Percentiles rank a stretch among this genome's conserved stretches.
Evolutionary conservation across 2,888 invertebrate genomes (phyloP).

Genomic region (Bedellia somnulentella): DNA sequence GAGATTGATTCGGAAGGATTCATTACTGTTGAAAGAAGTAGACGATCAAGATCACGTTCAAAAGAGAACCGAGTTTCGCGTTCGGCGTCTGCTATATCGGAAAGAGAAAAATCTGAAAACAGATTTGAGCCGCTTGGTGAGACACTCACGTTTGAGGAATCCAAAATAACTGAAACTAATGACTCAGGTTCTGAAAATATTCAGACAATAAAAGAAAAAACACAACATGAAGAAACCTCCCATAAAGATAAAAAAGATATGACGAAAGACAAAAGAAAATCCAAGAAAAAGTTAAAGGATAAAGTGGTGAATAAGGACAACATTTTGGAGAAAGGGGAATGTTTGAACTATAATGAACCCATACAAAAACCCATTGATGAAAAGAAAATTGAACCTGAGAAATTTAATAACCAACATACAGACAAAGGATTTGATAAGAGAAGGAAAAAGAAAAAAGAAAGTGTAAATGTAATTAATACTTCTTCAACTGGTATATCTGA

Average conservation of each 20-base stretch:
- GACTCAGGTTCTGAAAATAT: slow-evolving; percentile 20
- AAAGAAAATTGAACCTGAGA: too few species aligned
- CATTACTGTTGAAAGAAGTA: slow-evolving; percentile 44
- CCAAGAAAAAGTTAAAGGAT: slow-evolving; percentile 11
- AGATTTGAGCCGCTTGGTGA: slow-evolving; percentile 29
- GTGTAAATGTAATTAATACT: too few species aligned
- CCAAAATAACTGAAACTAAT: slow-evolving; percentile 12
- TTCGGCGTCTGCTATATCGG: slow-evolving; percentile 20
- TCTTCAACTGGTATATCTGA: too few species aligned
- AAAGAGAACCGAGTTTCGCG: slow-evolving; percentile 33
- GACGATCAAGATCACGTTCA: slow-evolving; percentile 57
- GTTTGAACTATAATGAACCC: too few species aligned
- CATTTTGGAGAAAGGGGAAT: too few species aligned
- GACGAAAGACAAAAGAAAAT: slow-evolving; percentile 35
- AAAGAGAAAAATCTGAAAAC: slow-evolving; percentile 31
- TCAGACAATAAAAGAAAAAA: slow-evolving; percentile 16
- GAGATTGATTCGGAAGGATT: slow-evolving; percentile 46
- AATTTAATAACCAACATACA: too few species aligned
- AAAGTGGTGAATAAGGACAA: too few species aligned
- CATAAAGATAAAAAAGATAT: slow-evolving; percentile 25
- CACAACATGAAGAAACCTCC: slow-evolving; percentile 13
- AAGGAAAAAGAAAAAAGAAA: too few species aligned
- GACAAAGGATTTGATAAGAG: too few species aligned
- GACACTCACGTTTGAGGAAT: slow-evolving; percentile 17
- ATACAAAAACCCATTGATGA: too few species aligned